phyloP scores from a whole-genome alignment of 2,797 vertebrate species.

The Selene dorsalis region DNA sequence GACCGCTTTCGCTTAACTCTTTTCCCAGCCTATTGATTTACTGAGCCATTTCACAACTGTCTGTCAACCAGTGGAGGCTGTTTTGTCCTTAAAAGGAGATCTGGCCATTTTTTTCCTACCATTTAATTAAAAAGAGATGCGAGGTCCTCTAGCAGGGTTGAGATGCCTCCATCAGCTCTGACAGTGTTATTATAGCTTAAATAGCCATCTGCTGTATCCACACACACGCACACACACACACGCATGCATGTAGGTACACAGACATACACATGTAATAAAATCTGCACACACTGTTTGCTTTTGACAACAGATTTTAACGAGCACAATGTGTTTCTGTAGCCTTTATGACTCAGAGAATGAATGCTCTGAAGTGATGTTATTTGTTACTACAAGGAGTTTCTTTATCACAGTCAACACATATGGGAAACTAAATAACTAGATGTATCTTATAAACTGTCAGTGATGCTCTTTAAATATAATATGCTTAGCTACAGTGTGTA shows the following conservation, averaged over 20 bases:
- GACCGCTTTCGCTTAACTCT: constrained; percentile 68
- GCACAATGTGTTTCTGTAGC: neutral
- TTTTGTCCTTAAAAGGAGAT: constrained; percentile 64
- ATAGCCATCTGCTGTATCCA: constrained; percentile 40
- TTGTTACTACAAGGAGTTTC: neutral
- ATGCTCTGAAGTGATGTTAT: neutral
- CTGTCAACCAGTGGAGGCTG: constrained; percentile 53
- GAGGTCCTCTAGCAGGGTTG: constrained; percentile 40
- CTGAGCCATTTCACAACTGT: constrained; percentile 56
- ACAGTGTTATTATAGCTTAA: constrained; percentile 59
- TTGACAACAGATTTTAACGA: neutral
- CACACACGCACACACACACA: neutral
- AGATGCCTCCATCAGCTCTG: constrained; percentile 53
- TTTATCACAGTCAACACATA: constrained; percentile 6
- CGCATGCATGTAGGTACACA: neutral
- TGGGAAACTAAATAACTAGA: neutral
- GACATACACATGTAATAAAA: neutral
- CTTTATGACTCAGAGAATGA: neutral
- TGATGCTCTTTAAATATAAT: constrained; percentile 13
- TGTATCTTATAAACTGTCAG: neutral
- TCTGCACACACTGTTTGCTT: neutral
- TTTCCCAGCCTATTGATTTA: constrained; percentile 74
- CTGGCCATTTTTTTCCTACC: constrained; percentile 37
- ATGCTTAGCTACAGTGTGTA: neutral
- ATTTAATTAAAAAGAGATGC: constrained; percentile 68